Base-by-base conservation (phyloP, 2,113 vertebrate genomes). In the Chaetorhynchus papuensis region DNA sequence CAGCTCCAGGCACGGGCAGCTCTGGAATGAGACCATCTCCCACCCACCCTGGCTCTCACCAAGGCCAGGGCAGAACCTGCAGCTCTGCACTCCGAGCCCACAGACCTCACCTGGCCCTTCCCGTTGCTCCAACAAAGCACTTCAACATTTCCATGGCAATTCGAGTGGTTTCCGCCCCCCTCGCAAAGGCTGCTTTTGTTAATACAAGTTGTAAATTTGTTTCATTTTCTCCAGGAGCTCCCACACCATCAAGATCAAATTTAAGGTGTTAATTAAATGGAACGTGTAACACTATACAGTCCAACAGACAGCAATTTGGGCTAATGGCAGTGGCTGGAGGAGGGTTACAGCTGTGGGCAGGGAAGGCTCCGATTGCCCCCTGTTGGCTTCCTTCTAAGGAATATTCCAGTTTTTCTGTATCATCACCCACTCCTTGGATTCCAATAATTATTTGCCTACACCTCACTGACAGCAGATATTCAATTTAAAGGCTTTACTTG, bases 181-280 rank as follows among this genome's bases (percentile, higher is more conserved):
- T 65, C 60, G 15, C 15, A 37, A 80, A 49, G 8, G 8, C 79
- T 54, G 50, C 6, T 63, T 86, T 74, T 74, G 75, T 86, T 96
- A 84, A 21, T n/a, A 39, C 59, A 35, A 88, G 85, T 44, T 74
- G 50, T 88, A 91, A 90, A 88, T 93, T 86, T 88, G 83, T 92
- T 92, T 88, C 15, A 52, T 85, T 96, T 95, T 94, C 87, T 86
- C 42, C 68, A 30, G 82, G 85, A 95, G 92, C 88, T 88, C 93
- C 83, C 93, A 93, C 59, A 56, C 35, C 59, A 68, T 88, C 92
- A 57, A 75, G 52, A 94, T 59, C 56, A 94, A 90, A 93, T 93
- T 90, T 90, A 56, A 94, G 49, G 28, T 81, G 76, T 68, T 92
- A 94, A 95, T 97, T 96, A 96, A 92, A 83, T n/a, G 64, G 76